phyloP scores from a whole-genome alignment of 2,797 vertebrate genomes.

The Centropyge bicolor region DNA sequence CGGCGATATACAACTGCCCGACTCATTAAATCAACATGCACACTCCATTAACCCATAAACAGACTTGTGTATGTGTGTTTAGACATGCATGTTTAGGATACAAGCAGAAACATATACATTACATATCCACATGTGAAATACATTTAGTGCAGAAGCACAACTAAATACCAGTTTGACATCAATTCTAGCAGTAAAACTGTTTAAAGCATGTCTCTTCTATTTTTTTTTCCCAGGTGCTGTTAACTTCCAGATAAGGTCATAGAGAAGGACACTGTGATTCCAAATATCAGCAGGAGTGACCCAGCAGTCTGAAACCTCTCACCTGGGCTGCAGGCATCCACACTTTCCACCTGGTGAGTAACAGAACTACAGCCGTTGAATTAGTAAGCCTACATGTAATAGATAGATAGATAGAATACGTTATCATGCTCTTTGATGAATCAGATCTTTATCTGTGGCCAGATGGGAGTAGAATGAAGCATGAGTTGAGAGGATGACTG shows the following conservation, averaged over 20 bases:
- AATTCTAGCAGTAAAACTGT: background rate
- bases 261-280: background rate
- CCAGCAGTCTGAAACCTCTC: slow-evolving; percentile 6
- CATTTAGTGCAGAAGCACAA: background rate
- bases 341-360: slow-evolving; percentile 52
- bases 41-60: background rate
- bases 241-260: background rate
- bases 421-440: too few relatives aligned
- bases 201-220: background rate
- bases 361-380: background rate
- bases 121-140: background rate
- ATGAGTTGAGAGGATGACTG: too few relatives aligned
- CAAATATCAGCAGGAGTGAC: slow-evolving; percentile 3
- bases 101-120: background rate
- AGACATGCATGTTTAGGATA: background rate
- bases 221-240: slow-evolving; percentile 35
- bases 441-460: too few relatives aligned
- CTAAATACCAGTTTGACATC: background rate
- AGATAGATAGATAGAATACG: too few relatives aligned
- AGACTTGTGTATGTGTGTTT: background rate
- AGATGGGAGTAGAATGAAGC: too few relatives aligned
- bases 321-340: slow-evolving; percentile 39
- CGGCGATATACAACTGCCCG: slow-evolving; percentile 9
- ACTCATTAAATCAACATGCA: background rate
- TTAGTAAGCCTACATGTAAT: background rate